Base-by-base conservation (phyloP, 2,888 invertebrate species). In the Trissoscelio sp. region DNA sequence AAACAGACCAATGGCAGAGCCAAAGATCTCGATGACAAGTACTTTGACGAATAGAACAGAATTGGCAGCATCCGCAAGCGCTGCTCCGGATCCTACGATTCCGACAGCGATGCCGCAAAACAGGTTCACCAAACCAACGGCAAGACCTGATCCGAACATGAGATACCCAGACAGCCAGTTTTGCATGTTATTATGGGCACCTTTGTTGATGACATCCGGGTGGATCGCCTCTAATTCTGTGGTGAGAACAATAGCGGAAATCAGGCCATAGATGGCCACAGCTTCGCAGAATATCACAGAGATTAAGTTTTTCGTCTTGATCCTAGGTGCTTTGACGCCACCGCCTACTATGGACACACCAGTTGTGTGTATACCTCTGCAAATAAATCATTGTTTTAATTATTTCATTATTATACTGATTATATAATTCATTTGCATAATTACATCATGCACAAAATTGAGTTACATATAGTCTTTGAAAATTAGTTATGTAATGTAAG, bases 221-320 rank as follows among this genome's bases (percentile, higher is more conserved):
- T 58, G 77, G 39, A 90, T 92, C 24, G 85, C 92, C 83, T 95
- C 95, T 86, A 97, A 92, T 91, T 95, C 94, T 85, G 97, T 97
- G 44, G 97, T 97, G 79, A 99, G 94, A 39, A 99, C 98, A 90
- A 99, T 99, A 53, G 99, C 99, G 88, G 99, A 98, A 89, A 99
- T 99, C 83, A 99, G 94, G 24, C 99, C 99, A 92, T 99, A 99
- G 92, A 99, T 99, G 84, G 99, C 99, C 2, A 99, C 99, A 84
- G 99, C 99, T 93, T 99, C 99, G 91, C 99, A 99, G 93, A 99
- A 99, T 92, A 99, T 99, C 87, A 99, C 98, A 62, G 99, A 99
- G 91, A 99, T 98, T 90, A 99, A 94, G 92, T 99, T 99, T 93
- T 99, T 99, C 73, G 99, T 99, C 92, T 99, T 98, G 92, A 99